Conservation (phyloP, 1,140 invertebrate species). For the Achroia grisella region DNA sequence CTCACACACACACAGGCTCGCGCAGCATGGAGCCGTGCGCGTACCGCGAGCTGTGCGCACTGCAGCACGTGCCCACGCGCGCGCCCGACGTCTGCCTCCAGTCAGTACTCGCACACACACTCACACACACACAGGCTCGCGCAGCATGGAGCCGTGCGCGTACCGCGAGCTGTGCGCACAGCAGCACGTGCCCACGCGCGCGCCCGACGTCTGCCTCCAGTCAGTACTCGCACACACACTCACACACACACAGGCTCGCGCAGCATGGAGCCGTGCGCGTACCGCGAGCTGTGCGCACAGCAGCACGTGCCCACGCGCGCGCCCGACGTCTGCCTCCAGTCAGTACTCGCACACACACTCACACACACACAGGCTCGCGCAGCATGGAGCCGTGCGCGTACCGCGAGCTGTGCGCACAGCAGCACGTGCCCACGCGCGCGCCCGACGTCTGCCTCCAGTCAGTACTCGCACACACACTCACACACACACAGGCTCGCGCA, state of each 20-base stretch:
- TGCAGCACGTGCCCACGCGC: slow-evolving; percentile 82
- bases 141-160: slow-evolving; percentile 79
- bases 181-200: slow-evolving; percentile 82
- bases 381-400: slow-evolving; percentile 84
- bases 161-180: slow-evolving; percentile 85
- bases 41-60: slow-evolving; percentile 85
- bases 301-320: slow-evolving; percentile 84
- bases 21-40: slow-evolving; percentile 79
- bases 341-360: too few relatives aligned
- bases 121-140: too few relatives aligned
- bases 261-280: slow-evolving; percentile 81
- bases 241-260: too few relatives aligned
- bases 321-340: slow-evolving; percentile 86
- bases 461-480: too few relatives aligned
- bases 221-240: too few relatives aligned
- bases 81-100: slow-evolving; percentile 86
- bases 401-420: slow-evolving; percentile 81
- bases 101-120: too few relatives aligned
- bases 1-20: too few relatives aligned
- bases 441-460: slow-evolving; percentile 86
- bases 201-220: slow-evolving; percentile 87
- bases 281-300: slow-evolving; percentile 83
- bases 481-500: too few relatives aligned
- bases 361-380: too few relatives aligned
- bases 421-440: slow-evolving; percentile 84